phyloP scores from a whole-genome alignment of 2,888 invertebrate genomes.

The Rotaria magnacalcarata region DNA sequence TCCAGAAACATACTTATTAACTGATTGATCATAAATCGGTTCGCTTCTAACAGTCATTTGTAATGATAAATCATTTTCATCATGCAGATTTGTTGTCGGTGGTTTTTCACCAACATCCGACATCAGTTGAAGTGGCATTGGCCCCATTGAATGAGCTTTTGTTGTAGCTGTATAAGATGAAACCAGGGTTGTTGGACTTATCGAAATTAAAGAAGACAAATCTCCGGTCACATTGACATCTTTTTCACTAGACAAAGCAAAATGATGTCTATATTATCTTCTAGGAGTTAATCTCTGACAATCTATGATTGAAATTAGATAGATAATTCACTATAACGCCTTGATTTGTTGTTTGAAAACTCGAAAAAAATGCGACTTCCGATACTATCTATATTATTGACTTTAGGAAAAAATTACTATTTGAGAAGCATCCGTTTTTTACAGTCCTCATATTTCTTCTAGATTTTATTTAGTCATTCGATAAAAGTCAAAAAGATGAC shows the following conservation, averaged over 20 bases:
- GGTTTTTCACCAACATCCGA: not conserved
- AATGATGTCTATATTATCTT: too few species aligned
- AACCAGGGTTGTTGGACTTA: not conserved
- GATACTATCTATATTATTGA: too few species aligned
- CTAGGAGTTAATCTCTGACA: too few species aligned
- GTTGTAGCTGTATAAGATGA: not conserved
- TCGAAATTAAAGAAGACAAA: not conserved
- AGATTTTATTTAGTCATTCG: too few species aligned
- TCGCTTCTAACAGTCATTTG: not conserved
- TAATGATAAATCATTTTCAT: not conserved
- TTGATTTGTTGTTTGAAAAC: too few species aligned
- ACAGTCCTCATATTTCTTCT: too few species aligned
- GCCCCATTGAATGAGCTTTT: not conserved
- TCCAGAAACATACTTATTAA: not conserved
- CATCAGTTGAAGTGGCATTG: not conserved
- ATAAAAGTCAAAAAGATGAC: too few species aligned
- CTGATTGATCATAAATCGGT: not conserved
- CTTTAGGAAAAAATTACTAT: too few species aligned
- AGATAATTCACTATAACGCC: too few species aligned
- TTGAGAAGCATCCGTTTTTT: too few species aligned
- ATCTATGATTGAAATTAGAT: too few species aligned
- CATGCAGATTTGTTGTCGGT: not conserved
- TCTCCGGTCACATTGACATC: not conserved
- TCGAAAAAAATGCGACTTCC: too few species aligned
- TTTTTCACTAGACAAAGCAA: not conserved